Evolutionary conservation across 2,888 invertebrate genomes (phyloP).

Genomic region (Nemotelus pantherinus): DNA sequence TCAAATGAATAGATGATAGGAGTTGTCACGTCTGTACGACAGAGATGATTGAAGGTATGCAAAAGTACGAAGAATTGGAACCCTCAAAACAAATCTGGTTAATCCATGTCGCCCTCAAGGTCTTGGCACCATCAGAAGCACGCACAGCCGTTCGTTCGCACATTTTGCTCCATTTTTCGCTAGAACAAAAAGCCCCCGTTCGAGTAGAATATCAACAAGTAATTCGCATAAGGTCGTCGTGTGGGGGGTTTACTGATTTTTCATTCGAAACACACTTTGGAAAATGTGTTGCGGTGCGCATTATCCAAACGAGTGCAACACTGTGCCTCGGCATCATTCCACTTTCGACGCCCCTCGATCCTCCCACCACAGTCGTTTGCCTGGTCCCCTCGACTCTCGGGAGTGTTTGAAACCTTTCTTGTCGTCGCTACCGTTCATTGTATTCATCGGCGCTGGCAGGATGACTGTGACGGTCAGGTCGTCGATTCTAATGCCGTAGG

Average conservation of each 20-base stretch:
- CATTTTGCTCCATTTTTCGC: neutral
- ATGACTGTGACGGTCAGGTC: slow-evolving; percentile 32
- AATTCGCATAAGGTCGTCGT: slow-evolving; percentile 33
- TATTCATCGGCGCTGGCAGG: neutral
- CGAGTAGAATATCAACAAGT: slow-evolving; percentile 36
- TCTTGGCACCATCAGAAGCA: neutral
- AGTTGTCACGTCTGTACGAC: too few species aligned
- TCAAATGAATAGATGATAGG: too few species aligned
- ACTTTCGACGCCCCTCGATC: neutral
- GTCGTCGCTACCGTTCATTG: neutral
- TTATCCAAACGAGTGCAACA: slow-evolving; percentile 52
- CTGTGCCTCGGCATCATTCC: slow-evolving; percentile 33
- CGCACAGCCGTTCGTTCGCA: neutral
- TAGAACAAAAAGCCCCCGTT: neutral
- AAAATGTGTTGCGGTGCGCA: slow-evolving; percentile 47
- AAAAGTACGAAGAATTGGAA: neutral
- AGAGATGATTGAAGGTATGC: neutral
- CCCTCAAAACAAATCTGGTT: neutral
- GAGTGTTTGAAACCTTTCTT: neutral
- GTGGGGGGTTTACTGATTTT: slow-evolving; percentile 18
- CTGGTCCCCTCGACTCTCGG: neutral
- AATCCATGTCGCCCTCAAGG: neutral
- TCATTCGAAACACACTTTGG: slow-evolving; percentile 11
- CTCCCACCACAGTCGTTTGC: neutral
- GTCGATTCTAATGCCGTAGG: slow-evolving; percentile 2